Evolutionary conservation across 2,797 vertebrate genomes (phyloP).

Genomic region (Phoebastria nigripes): DNA sequence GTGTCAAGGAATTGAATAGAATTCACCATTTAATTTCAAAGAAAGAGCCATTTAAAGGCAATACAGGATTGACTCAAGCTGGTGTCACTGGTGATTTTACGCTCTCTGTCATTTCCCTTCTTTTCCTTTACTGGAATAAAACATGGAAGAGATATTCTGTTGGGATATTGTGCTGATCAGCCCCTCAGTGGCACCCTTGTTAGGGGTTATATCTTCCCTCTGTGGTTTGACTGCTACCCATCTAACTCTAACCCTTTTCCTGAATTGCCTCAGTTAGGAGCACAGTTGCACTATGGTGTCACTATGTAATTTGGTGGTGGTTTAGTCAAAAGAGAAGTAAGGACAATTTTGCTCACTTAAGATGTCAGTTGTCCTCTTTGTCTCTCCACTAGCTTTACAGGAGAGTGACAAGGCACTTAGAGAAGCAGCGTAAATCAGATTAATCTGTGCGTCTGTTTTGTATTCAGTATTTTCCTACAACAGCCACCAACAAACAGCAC

Average conservation of each 20-base stretch:
- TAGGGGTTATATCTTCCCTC: background rate
- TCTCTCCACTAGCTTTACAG: background rate
- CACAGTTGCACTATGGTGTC: background rate
- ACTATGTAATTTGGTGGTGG: background rate
- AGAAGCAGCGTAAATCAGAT: background rate
- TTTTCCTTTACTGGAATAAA: background rate
- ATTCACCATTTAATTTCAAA: background rate
- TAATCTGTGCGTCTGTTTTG: background rate
- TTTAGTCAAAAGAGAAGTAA: constrained; percentile 40
- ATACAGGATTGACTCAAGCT: background rate
- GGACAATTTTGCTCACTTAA: background rate
- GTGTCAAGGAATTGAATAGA: background rate
- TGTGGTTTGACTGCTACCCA: background rate
- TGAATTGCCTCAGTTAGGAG: constrained; percentile 1
- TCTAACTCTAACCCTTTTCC: constrained; percentile 5
- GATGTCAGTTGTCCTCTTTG: background rate
- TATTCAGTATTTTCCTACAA: background rate
- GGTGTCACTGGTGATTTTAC: background rate
- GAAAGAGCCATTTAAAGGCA: background rate
- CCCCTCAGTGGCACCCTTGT: background rate
- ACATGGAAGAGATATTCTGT: background rate
- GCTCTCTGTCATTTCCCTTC: background rate
- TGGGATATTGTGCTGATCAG: background rate
- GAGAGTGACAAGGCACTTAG: background rate
- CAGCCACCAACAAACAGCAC: background rate